Percentiles rank a stretch among this genome's conserved stretches.
phyloP scores from a whole-genome alignment of 2,888 invertebrate species.

The Campoplex capitator region DNA sequence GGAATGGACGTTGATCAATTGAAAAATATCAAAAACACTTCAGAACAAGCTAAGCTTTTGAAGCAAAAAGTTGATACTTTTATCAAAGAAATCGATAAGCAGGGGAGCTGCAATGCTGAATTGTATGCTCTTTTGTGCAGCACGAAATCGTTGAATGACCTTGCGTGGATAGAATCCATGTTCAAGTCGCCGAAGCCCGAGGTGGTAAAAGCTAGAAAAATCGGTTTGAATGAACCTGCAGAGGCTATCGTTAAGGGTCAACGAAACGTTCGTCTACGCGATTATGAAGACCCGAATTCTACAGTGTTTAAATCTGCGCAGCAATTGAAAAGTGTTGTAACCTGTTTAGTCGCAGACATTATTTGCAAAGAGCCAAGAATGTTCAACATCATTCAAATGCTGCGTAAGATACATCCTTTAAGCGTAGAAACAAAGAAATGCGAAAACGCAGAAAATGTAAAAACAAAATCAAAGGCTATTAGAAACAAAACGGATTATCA shows the following conservation, averaged over 20 bases:
- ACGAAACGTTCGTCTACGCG: conserved; percentile 70
- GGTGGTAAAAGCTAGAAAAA: conserved; percentile 91
- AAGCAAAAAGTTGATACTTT: conserved; percentile 90
- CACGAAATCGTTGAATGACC: conserved; percentile 90
- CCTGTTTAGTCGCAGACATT: conserved; percentile 92
- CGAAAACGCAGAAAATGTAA: conserved; percentile 54
- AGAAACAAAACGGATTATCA: conserved; percentile 86
- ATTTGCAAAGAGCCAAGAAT: conserved; percentile 92
- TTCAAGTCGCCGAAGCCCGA: conserved; percentile 90
- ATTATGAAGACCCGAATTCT: conserved; percentile 84
- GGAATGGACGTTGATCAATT: conserved; percentile 91
- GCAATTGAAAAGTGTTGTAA: conserved; percentile 88
- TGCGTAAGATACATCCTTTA: conserved; percentile 82
- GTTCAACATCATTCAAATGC: conserved; percentile 88
- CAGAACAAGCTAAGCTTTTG: conserved; percentile 89
- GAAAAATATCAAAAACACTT: conserved; percentile 90
- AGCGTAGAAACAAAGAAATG: conserved; percentile 79
- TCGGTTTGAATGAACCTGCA: conserved; percentile 91
- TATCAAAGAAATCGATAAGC: conserved; percentile 88
- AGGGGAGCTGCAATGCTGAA: conserved; percentile 88
- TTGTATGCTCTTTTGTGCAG: conserved; percentile 88
- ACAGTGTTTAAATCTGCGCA: conserved; percentile 85
- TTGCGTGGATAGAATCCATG: conserved; percentile 94
- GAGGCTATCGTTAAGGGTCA: conserved; percentile 87
- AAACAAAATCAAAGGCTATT: conserved; percentile 58